Base-by-base conservation (phyloP, 2,888 invertebrate genomes). In the Helicoverpa assulta region DNA sequence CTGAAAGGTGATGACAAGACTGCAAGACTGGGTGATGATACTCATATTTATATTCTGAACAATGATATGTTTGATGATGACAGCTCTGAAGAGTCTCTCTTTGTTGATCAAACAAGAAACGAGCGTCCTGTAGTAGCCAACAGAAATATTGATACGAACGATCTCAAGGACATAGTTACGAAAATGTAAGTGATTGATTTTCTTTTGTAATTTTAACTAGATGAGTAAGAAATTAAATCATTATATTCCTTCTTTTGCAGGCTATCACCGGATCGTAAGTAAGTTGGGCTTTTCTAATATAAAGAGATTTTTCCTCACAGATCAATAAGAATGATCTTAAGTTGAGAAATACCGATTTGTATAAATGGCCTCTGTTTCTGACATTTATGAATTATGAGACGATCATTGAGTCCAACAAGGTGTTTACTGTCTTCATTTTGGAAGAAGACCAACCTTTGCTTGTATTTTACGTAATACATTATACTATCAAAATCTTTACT, bases 41-140 rank as follows among this genome's bases (percentile, higher is more conserved):
- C 62, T 5, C n/a, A 47, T n/a, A 57, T 80, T 47, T 76, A 80
- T 5, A 58, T 77, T 21, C 3, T 76, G 18, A 70, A 58, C 21
- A 54, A 18, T 52, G 53, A 72, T 37, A 37, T 65, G 8, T 56
- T 60, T 1, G 51, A 80, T 8, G 12, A 40, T 6, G 54, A 61
- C 0, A 63, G 52, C n/a, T 55, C 65, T 57, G 0, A 10, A 0
- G 59, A 75, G 56, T n/a, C 10, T 0, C 0, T 10, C 1, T 77
- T 80, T 7, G 16, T 63, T 14, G 76, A 77, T 33, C 50, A 80
- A 61, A 77, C 76, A 18, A 80, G 66, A 1, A 60, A 53, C 18
- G 53, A 70, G 0, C 65, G 26, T 1, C 16, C 16, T 37, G 40
- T 10, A 40, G 12, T 12, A 14, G 12, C 10, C 4, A 18, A 10